Percentiles rank a stretch among this genome's conserved stretches.
These are phyloP conservation scores for Haliclona indistincta DNA, from an alignment of 37 sponge, comb jelly and placozoan genomes.

Conservation along the genomic window DNA sequence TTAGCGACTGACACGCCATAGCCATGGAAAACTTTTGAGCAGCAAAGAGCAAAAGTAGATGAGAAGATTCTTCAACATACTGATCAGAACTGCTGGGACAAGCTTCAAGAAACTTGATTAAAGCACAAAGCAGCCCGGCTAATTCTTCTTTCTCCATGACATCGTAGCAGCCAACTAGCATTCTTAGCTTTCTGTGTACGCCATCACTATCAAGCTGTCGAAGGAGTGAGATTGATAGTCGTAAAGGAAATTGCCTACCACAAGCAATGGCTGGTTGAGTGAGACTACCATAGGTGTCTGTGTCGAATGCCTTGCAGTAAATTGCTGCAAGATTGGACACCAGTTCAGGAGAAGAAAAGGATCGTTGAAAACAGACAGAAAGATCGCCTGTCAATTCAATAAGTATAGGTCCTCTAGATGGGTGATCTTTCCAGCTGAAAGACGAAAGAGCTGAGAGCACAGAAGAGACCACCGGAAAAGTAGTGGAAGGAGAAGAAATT, in stretches of 20 bases:
- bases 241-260: neutral
- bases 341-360: too few species aligned
- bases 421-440: too few species aligned
- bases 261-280: neutral
- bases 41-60: slow-evolving; percentile 26
- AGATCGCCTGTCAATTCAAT: too few species aligned
- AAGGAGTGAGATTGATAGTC: neutral
- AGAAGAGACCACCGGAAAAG: too few species aligned
- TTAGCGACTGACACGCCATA: slow-evolving; percentile 17
- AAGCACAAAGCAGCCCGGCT: slow-evolving; percentile 21
- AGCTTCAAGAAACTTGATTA: slow-evolving; percentile 32
- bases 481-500: too few species aligned
- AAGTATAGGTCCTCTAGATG: too few species aligned
- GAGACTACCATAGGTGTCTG: too few species aligned
- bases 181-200: slow-evolving; percentile 18
- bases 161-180: slow-evolving; percentile 16
- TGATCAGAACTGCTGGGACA: neutral
- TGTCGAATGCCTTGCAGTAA: too few species aligned
- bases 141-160: slow-evolving; percentile 12
- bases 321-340: too few species aligned
- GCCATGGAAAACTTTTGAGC: slow-evolving; percentile 30
- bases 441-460: too few species aligned
- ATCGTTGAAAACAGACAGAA: too few species aligned
- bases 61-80: slow-evolving; percentile 20
- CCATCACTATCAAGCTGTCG: slow-evolving; percentile 30